Base-by-base conservation (phyloP, 2,888 invertebrate species). In the Rotaria magnacalcarata region DNA sequence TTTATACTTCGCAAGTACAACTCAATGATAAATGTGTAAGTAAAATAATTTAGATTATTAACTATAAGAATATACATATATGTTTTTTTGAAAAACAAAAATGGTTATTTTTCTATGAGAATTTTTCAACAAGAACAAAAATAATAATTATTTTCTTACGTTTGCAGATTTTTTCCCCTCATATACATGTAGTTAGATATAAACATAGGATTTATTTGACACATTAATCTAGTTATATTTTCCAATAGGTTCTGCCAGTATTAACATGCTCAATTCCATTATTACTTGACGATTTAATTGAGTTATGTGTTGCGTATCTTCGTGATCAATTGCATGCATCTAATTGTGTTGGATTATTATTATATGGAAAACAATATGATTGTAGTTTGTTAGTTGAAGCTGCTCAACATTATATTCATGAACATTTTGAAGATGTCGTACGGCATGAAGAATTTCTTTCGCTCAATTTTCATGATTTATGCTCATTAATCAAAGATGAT, bases 391-490 rank as follows among this genome's bases (percentile, higher is more conserved):
- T 47, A 21, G 47, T 27, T 10, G 88, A 88, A 50, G 90, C 90
- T 88, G 91, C 91, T 34, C 87, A 89, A 84, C 89, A 89, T 87
- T 91, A 88, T 88, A 90, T 91, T 86, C 89, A 89, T 85, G 89
- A 90, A 87, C 89, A 91, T 88, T 91, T 91, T 87, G 89, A 90
- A 80, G 89, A 90, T 85, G 95, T 96, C 88, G 95, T 95, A 89
- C 94, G 95, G 91, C 95, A 96, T 90, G 96, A 96, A 90, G 96
- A 96, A 91, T 96, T 96, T 90, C 92, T 96, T 41, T 95, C 95
- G 89, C 91, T 96, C 85, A 94, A 94, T 16, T 93, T 94, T 2
- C 93, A 94, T 88, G 95, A 96, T 90, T 91, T 96, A 88, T 94
- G 96, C 88, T 93, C 93, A 74, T 92, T 96, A 84, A 95, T 96